These are phyloP conservation scores for Cynopterus sphinx DNA, from an alignment of 2,797 vertebrate genomes.

Conservation along the genomic window DNA sequence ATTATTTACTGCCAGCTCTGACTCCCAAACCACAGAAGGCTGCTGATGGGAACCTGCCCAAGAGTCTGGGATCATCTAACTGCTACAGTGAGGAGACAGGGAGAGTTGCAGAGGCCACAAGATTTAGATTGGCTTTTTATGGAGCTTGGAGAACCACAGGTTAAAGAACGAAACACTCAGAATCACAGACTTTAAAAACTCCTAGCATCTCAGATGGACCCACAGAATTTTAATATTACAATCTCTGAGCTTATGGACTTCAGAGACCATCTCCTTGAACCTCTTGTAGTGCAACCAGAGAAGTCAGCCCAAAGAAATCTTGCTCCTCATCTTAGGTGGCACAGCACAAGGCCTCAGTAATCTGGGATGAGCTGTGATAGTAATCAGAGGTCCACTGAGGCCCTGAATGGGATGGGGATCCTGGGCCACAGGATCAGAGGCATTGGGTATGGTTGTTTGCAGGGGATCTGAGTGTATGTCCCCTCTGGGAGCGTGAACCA, in stretches of 20 bases:
- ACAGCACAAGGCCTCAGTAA: background rate
- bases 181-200: constrained; percentile 43
- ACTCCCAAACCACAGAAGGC: background rate
- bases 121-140: background rate
- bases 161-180: constrained; percentile 38
- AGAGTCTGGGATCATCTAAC: background rate
- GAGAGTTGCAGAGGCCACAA: background rate
- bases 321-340: background rate
- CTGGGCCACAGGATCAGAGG: background rate
- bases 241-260: background rate
- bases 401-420: background rate
- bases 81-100: background rate
- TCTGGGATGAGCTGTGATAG: background rate
- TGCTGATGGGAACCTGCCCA: background rate
- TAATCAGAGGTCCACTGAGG: background rate
- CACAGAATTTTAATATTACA: background rate
- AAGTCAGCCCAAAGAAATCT: background rate
- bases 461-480: background rate
- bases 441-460: background rate
- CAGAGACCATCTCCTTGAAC: background rate
- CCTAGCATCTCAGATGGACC: constrained; percentile 14
- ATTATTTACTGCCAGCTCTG: constrained; percentile 23
- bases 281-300: background rate
- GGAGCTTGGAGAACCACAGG: background rate
- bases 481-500: background rate